Evolutionary conservation across 64 coral and sea anemone species (phyloP), one percentile per base, ranked within the genome.

Genomic region (Acropora yongei): DNA sequence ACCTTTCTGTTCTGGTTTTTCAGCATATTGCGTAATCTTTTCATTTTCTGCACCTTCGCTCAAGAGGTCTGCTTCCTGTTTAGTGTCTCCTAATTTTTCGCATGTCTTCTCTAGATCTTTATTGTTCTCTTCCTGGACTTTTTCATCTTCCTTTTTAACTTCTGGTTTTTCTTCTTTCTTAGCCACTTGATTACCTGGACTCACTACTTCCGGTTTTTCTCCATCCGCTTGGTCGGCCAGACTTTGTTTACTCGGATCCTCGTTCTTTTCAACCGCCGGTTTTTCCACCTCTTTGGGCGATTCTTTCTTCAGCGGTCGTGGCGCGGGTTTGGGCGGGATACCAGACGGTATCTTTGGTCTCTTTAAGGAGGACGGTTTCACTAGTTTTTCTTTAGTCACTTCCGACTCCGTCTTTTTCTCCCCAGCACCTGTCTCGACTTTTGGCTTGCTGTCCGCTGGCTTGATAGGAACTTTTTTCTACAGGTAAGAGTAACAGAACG

Each of bases 361-460:
- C 75, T 93, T 93, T 0, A 93, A 20, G 1, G 83, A 93, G 0
- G 91, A 93, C 7, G 91, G 91, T 78, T 86, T 67, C 6, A 93
- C 91, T 39, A 93, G 76, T 11, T 42, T 77, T 2, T 93, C 91
- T 41, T 93, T 78, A 3, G 55, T 79, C 17, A 93, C 49, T n/a
- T 76, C 74, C 40, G 76, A 43, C 44, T 57, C 83, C 57, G 41
- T 14, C 30, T 87, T 75, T 5, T 77, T 72, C 47, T 8, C 72
- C 16, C 65, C 83, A 44, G 60, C 47, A 11, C 11, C 10, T 5
- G 51, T 55, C 10, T 55, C 19, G 57, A 19, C 39, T 3, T 17
- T 0, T 30, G 84, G 73, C 58, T 93, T 86, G 12, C 44, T 44
- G 6, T 88, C 75, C 1, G 40, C 75, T 78, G 72, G 72, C 49